These are phyloP conservation scores for Gymnoscopelus microlampas DNA, from an alignment of 2,797 vertebrate species.

Conservation along the genomic window DNA sequence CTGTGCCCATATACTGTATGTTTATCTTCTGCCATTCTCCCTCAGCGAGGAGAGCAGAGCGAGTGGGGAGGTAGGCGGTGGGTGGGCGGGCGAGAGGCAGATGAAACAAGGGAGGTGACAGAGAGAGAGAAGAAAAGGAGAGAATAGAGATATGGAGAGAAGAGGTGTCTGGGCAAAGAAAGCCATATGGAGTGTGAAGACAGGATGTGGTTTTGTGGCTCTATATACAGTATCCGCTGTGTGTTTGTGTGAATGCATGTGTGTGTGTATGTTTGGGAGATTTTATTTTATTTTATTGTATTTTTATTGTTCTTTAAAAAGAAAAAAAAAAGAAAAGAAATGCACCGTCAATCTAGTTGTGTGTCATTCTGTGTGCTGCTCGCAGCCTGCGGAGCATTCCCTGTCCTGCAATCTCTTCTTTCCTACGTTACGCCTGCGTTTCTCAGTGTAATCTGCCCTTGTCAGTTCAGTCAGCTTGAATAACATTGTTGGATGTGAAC, in stretches of 20 bases:
- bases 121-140: slow-evolving; percentile 6
- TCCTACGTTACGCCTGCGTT: too few species aligned
- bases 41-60: slow-evolving; percentile 35
- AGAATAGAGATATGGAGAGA: slow-evolving; percentile 22
- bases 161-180: slow-evolving; percentile 48
- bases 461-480: too few species aligned
- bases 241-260: not conserved
- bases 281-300: slow-evolving; percentile 15
- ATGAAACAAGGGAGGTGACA: slow-evolving; percentile 59
- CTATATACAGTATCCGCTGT: slow-evolving; percentile 37
- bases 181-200: slow-evolving; percentile 52
- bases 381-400: too few species aligned
- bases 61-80: not conserved
- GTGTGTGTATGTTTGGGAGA: not conserved
- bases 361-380: too few species aligned
- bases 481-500: too few species aligned
- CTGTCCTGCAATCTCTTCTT: too few species aligned
- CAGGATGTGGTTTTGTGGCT: slow-evolving; percentile 51
- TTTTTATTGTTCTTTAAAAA: too few species aligned
- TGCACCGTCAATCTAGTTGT: too few species aligned
- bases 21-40: slow-evolving; percentile 36
- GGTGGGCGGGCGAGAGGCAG: slow-evolving; percentile 55
- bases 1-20: slow-evolving; percentile 23
- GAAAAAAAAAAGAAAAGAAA: too few species aligned
- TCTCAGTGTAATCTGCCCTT: too few species aligned